A percentile compares a stretch with the other conserved stretches of the same genome.
These are phyloP conservation scores for Aspidoscelis tigris DNA, from an alignment of 2,113 vertebrate genomes.

Conservation along the genomic window DNA sequence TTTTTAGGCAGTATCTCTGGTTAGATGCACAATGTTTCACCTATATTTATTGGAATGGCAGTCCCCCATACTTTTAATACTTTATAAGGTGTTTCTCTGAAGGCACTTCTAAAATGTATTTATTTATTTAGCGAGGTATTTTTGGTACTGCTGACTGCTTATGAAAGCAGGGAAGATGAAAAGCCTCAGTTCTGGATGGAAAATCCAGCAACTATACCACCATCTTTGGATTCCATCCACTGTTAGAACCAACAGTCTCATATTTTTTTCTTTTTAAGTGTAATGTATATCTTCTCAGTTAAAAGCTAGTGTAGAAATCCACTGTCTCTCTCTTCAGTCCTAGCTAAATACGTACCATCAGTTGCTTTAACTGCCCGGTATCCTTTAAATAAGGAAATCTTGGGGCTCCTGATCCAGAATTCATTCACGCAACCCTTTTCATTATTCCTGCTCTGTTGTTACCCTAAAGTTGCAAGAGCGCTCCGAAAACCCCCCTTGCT, in stretches of 20 bases:
- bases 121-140: not conserved
- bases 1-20: too few species aligned
- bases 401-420: not conserved
- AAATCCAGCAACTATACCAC: not conserved
- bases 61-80: not conserved
- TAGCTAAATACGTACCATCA: not conserved
- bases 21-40: not conserved
- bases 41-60: not conserved
- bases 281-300: not conserved
- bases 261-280: not conserved
- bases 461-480: not conserved
- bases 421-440: not conserved
- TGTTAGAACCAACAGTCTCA: not conserved
- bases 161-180: not conserved
- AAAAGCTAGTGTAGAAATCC: not conserved
- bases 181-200: not conserved
- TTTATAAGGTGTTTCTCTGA: not conserved
- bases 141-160: not conserved
- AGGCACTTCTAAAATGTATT: not conserved
- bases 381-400: not conserved
- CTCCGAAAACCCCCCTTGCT: too few species aligned
- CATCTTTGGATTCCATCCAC: too few species aligned
- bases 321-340: not conserved
- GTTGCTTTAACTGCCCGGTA: not conserved
- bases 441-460: not conserved